Percentiles rank a stretch among this genome's conserved stretches.
phyloP scores from a whole-genome alignment of 2,888 invertebrate species.

The Branchipolynoe longqiensis region DNA sequence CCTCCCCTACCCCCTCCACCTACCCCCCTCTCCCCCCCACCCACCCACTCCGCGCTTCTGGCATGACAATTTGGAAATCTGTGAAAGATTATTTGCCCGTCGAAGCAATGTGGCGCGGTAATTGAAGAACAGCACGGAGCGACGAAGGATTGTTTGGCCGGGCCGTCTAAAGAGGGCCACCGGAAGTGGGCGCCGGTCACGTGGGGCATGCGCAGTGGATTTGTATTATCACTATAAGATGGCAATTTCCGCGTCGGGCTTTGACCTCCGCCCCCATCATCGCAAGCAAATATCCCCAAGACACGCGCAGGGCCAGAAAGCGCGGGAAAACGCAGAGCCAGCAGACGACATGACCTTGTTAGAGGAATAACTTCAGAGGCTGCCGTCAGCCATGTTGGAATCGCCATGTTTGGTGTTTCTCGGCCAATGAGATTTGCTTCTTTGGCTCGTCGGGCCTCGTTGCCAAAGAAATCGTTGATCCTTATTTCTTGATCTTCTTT shows the following conservation, averaged over 20 bases:
- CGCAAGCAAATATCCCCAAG: conserved; percentile 44
- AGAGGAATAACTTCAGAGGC: conserved; percentile 35
- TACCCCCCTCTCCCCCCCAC: background rate
- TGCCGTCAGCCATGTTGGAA: conserved; percentile 45
- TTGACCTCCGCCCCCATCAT: conserved; percentile 40
- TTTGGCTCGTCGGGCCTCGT: background rate
- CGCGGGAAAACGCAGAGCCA: background rate
- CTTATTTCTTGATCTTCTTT: no score
- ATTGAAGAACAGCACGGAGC: conserved; percentile 48
- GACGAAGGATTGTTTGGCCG: conserved; percentile 1
- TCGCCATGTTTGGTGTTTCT: background rate
- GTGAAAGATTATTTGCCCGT: conserved; percentile 51
- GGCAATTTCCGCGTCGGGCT: conserved; percentile 30
- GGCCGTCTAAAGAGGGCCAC: background rate
- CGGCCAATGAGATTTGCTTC: conserved; percentile 29
- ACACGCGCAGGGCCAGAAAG: background rate
- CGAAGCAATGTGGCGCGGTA: conserved; percentile 46
- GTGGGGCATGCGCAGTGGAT: conserved; percentile 3
- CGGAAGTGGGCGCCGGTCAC: background rate
- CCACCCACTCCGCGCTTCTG: background rate
- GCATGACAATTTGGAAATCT: conserved; percentile 57
- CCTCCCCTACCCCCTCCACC: background rate
- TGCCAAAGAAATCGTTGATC: no score
- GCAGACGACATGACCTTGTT: conserved; percentile 47
- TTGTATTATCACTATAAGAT: conserved; percentile 54